Base-by-base conservation (phyloP, 2,888 invertebrate species). In the Agrotis ipsilon region DNA sequence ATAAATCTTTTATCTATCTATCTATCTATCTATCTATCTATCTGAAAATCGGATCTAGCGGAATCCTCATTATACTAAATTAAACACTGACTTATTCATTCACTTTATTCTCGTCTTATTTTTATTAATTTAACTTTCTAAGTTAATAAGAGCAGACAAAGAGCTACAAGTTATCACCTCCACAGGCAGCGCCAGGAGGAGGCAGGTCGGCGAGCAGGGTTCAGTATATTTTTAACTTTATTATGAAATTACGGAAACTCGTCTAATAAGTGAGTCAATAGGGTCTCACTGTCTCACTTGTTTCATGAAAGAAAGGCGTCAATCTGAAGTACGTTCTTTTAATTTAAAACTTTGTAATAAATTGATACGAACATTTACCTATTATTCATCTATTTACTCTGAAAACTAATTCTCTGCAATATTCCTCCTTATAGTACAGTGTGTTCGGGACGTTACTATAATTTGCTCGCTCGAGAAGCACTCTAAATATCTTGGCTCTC, bases 11-110 rank as follows among this genome's bases (percentile, higher is more conserved):
- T n/a, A n/a, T n/a, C n/a, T n/a, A n/a, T n/a, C n/a, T n/a, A n/a
- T n/a, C n/a, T n/a, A n/a, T n/a, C n/a, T n/a, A n/a, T n/a, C n/a
- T n/a, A n/a, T n/a, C n/a, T n/a, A n/a, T n/a, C n/a, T n/a, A n/a
- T n/a, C 43, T 69, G 62, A 14, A 58, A 61, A 49, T 78, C 57
- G 21, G 45, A 67, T 64, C 68, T 16, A 58, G 63, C 55, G 21
- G 16, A 59, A 45, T 68, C 66, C 64, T 65, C 70, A 69, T 75
- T 75, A 71, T 73, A 77, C 58, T 62, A 62, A 66, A 79, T 65
- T 60, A 69, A 65, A 62, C 74, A 46, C 46, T 60, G 19, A 68
- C 64, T 73, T 69, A 65, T 72, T 64, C 63, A 69, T 63, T 45
- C 32, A 19, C 48, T 68, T 59, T 49, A 61, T 65, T 65, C 14